phyloP scores from a whole-genome alignment of 2,113 vertebrate genomes.

The Anas platyrhynchos region DNA sequence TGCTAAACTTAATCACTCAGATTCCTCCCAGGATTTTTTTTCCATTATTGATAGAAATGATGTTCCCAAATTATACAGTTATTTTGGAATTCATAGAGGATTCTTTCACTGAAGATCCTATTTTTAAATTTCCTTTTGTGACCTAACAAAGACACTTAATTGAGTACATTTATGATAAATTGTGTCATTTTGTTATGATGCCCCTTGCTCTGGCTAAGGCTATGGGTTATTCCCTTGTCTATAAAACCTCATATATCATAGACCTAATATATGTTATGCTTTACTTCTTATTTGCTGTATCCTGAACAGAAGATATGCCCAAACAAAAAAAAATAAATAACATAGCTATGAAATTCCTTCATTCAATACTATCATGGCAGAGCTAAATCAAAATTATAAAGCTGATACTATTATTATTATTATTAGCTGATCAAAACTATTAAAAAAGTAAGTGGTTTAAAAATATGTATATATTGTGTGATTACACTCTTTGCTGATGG shows the following conservation, averaged over 20 bases:
- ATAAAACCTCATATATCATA: neutral
- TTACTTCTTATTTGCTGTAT: neutral
- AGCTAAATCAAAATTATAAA: neutral
- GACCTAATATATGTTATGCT: accelerated
- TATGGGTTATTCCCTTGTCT: neutral
- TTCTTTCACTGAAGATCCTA: neutral
- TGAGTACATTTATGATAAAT: neutral
- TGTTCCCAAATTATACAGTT: neutral
- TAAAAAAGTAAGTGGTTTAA: neutral
- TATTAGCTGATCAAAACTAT: neutral
- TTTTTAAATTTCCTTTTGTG: neutral
- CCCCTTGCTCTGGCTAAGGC: neutral
- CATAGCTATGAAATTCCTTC: neutral
- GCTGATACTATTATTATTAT: too few relatives aligned
- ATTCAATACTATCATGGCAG: neutral
- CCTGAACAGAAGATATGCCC: accelerated
- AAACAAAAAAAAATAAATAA: neutral
- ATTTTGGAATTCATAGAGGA: neutral
- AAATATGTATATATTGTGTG: neutral
- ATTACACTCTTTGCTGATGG: accelerated
- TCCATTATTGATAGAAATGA: neutral
- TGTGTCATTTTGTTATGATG: neutral
- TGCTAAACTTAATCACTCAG: neutral
- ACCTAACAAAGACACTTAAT: neutral
- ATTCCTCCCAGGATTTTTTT: neutral